These are phyloP conservation scores for Mechanitis mazaeus DNA, from an alignment of 2,888 invertebrate species.

Conservation along the genomic window DNA sequence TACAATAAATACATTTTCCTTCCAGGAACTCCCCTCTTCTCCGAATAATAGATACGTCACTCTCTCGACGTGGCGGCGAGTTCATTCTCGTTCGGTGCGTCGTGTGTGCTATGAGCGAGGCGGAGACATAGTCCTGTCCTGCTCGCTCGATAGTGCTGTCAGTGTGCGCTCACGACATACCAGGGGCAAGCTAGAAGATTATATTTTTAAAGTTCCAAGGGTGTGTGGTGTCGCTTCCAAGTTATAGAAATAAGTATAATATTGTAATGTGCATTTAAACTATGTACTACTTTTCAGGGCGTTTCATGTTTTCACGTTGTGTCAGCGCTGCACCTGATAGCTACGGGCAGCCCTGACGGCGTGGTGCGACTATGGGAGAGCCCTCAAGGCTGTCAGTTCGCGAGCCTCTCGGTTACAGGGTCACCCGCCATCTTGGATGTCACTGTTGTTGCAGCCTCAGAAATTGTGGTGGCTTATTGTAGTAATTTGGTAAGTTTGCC, in stretches of 20 bases:
- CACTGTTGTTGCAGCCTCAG: slow-evolving; percentile 62
- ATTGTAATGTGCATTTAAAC: background rate
- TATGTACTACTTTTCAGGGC: slow-evolving; percentile 57
- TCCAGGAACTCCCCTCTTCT: slow-evolving; percentile 70
- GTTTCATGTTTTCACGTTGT: slow-evolving; percentile 75
- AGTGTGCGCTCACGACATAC: slow-evolving; percentile 70
- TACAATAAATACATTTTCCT: background rate
- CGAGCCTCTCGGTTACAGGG: slow-evolving; percentile 35
- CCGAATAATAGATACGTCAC: slow-evolving; percentile 68
- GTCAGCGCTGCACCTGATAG: slow-evolving; percentile 63
- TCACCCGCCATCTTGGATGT: slow-evolving; percentile 68
- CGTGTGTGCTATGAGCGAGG: slow-evolving; percentile 64
- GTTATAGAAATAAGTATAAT: background rate
- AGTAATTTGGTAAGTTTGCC: slow-evolving; percentile 70
- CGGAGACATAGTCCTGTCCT: slow-evolving; percentile 69
- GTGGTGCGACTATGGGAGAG: slow-evolving; percentile 76
- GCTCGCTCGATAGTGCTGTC: slow-evolving; percentile 72
- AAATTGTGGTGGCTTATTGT: slow-evolving; percentile 72
- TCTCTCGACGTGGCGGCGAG: slow-evolving; percentile 55
- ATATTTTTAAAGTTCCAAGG: slow-evolving; percentile 72
- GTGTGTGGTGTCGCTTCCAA: slow-evolving; percentile 40
- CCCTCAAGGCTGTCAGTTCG: slow-evolving; percentile 44
- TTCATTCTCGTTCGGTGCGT: slow-evolving; percentile 69
- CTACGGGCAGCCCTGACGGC: slow-evolving; percentile 76
- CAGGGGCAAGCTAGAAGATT: slow-evolving; percentile 68